These are phyloP conservation scores for Ashinkailepas kermadecensis DNA, from an alignment of 2,888 invertebrate species.

Conservation along the genomic window DNA sequence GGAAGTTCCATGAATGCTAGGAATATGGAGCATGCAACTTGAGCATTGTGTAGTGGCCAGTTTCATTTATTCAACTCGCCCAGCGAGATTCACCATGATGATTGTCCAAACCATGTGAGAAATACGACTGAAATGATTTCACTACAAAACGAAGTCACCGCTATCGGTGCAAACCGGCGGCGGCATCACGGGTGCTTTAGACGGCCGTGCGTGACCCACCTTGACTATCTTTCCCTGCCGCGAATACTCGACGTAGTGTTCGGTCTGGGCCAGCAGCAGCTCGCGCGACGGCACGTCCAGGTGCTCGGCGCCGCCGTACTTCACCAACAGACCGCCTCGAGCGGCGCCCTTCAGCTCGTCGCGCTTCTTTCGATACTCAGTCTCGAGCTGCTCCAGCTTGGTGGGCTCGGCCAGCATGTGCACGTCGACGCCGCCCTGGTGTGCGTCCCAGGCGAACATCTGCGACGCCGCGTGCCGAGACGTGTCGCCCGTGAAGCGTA, in stretches of 20 bases:
- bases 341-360: conserved; percentile 81
- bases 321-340: conserved; percentile 70
- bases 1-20: no score
- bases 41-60: no score
- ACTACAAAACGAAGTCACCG: no score
- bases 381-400: conserved; percentile 81
- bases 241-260: conserved; percentile 92
- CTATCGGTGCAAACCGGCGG: no score
- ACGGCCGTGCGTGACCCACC: background rate
- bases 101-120: no score
- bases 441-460: conserved; percentile 95
- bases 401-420: conserved; percentile 96
- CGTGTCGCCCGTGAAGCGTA: conserved; percentile 89
- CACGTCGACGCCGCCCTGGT: conserved; percentile 84
- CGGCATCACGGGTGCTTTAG: no score
- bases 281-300: conserved; percentile 77
- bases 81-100: no score
- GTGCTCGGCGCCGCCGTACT: conserved; percentile 93
- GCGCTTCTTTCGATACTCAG: conserved; percentile 82
- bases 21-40: no score
- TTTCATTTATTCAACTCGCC: no score
- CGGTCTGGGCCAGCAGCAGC: conserved; percentile 87
- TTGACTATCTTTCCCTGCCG: conserved; percentile 71
- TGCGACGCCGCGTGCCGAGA: conserved; percentile 81
- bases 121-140: no score